phyloP scores from a whole-genome alignment of 2,888 invertebrate species.

The Chymomyza amoena region DNA sequence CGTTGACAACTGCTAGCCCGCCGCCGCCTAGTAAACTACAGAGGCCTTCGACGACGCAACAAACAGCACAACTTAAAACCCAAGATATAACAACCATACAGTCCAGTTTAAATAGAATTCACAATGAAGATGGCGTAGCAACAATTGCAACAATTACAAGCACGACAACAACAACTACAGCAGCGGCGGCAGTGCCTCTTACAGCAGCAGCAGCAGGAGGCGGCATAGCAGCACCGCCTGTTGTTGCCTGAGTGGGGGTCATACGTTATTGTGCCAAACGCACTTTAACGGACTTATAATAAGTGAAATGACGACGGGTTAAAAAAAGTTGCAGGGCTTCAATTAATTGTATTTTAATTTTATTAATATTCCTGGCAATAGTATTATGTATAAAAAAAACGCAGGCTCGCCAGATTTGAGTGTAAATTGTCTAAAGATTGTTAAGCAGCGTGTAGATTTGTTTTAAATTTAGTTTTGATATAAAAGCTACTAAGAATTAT shows the following conservation, averaged over 20 bases:
- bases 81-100: constrained; percentile 1
- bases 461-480: neutral
- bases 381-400: neutral
- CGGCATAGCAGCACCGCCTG: constrained; percentile 69
- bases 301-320: constrained; percentile 35
- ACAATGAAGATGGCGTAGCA: neutral
- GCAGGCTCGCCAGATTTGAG: neutral
- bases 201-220: constrained; percentile 32
- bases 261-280: constrained; percentile 76
- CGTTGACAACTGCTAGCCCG: constrained; percentile 34
- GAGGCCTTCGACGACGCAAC: no score
- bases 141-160: neutral
- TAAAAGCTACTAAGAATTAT: neutral
- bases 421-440: neutral
- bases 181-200: constrained; percentile 7
- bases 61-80: constrained; percentile 12
- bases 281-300: constrained; percentile 73
- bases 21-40: neutral
- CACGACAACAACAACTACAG: neutral
- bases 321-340: neutral
- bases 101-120: neutral
- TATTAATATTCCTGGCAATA: neutral
- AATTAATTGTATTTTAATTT: neutral
- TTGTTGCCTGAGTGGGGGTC: constrained; percentile 77
- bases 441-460: neutral